Evolutionary conservation across 2,888 invertebrate genomes (phyloP).

Genomic region (Cryptus viduatorius): DNA sequence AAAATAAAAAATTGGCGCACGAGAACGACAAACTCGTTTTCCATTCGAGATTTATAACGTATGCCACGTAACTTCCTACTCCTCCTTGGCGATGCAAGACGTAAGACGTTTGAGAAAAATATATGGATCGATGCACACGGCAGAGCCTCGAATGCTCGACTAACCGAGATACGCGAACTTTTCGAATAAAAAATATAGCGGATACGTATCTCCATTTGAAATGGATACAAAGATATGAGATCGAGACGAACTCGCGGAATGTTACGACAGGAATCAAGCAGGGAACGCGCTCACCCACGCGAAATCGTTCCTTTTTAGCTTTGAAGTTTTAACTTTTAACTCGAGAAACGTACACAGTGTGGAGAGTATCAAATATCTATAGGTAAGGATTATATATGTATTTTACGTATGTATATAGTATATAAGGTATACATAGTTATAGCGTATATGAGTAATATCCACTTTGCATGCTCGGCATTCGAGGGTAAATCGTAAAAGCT

Average conservation of each 20-base stretch:
- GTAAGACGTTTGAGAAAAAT: neutral
- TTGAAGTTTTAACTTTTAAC: conserved; percentile 33
- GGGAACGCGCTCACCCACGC: conserved; percentile 32
- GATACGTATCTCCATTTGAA: conserved; percentile 19
- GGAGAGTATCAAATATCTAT: conserved; percentile 13
- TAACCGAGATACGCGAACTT: conserved; percentile 14
- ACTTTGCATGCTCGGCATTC: conserved; percentile 60
- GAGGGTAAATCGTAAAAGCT: conserved; percentile 57
- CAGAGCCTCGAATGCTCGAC: neutral
- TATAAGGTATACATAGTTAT: neutral
- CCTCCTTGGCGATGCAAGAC: neutral
- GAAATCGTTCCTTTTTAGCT: conserved; percentile 10
- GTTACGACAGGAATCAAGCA: neutral
- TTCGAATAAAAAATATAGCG: conserved; percentile 26
- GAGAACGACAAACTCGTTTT: neutral
- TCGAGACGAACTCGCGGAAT: conserved; percentile 35
- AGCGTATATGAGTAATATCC: conserved; percentile 34
- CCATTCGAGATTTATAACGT: conserved; percentile 6
- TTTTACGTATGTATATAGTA: neutral
- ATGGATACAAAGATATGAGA: conserved; percentile 22
- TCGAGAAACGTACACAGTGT: conserved; percentile 23
- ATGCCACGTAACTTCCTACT: neutral
- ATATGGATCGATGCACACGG: neutral
- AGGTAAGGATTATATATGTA: neutral
- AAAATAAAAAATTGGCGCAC: neutral